Base-by-base conservation (phyloP, 2,797 vertebrate species). In the Pempheris klunzingeri region DNA sequence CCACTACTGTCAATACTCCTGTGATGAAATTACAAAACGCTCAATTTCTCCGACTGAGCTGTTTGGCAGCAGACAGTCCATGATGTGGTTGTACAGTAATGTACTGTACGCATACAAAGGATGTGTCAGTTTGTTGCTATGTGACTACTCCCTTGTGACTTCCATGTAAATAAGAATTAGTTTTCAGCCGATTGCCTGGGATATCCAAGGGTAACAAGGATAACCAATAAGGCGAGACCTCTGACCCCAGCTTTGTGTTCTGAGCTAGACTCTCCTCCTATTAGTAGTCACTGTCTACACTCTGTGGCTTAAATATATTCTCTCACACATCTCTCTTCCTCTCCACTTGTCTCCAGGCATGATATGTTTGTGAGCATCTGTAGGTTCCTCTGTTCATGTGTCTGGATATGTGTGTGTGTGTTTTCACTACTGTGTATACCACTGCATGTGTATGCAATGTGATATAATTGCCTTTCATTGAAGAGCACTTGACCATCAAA, bases 401-500 rank as follows among this genome's bases (percentile, higher is more conserved):
- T 32, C 4, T 32, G 30, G 3, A 6, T 32, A 15, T 68, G 41
- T 64, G 44, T 77, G 41, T 28, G 41, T 2, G 41, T 34, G 24
- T 81, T 70, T 77, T n/a, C 17, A 13, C 44, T 62, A 80, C 66
- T 67, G 32, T 69, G 34, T 32, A 17, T 32, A 12, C 10, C 13
- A 4, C 71, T 61, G 47, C 26, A 57, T 41, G 55, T 74, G 53
- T 68, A 57, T 73, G 26, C 26, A 41, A 66, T 74, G 60, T 63
- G n/a, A 73, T 77, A 55, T 78, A 65, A 87, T 80, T 86, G 80
- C 61, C 67, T 88, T 81, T 46, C 22, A 60, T 55, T 84, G 80
- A 88, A 88, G 73, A 88, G 78, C 79, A 70, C 81, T 90, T 88
- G 84, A 87, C 80, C 71, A 80, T 69, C 86, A 78, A 83, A 81